phyloP scores from a whole-genome alignment of 2,888 invertebrate genomes.

The Timema podura region DNA sequence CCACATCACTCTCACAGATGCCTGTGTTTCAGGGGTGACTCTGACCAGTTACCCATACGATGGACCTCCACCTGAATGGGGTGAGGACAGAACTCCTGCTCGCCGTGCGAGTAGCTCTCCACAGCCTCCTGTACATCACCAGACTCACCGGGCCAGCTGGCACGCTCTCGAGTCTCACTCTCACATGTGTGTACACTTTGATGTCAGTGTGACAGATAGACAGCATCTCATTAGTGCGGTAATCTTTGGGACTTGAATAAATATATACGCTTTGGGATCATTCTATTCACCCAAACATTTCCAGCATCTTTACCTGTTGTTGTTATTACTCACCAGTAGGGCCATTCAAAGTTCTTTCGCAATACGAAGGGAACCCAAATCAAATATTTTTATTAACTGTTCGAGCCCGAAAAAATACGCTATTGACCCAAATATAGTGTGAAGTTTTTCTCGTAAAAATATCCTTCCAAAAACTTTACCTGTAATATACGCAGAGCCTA shows the following conservation, averaged over 20 bases:
- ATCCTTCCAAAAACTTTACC: too few relatives aligned
- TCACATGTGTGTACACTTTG: slow-evolving; percentile 18
- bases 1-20: too few relatives aligned
- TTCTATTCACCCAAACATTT: too few relatives aligned
- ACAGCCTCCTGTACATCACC: slow-evolving; percentile 17
- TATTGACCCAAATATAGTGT: too few relatives aligned
- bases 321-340: too few relatives aligned
- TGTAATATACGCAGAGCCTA: too few relatives aligned
- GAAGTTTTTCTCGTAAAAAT: too few relatives aligned
- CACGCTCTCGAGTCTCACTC: slow-evolving; percentile 29
- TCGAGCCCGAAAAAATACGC: too few relatives aligned
- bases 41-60: slow-evolving; percentile 43
- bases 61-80: slow-evolving; percentile 26
- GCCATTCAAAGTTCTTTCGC: too few relatives aligned
- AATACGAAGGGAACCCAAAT: too few relatives aligned
- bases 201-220: neutral
- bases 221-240: neutral
- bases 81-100: slow-evolving; percentile 22
- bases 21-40: slow-evolving; percentile 38
- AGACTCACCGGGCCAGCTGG: slow-evolving; percentile 30
- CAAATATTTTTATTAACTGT: too few relatives aligned
- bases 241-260: neutral
- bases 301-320: too few relatives aligned
- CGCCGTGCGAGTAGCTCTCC: slow-evolving; percentile 29
- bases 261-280: neutral